Percentiles rank a stretch among this genome's conserved stretches.
Conservation (phyloP, 2,113 vertebrate species). For the Cacatua alba region DNA sequence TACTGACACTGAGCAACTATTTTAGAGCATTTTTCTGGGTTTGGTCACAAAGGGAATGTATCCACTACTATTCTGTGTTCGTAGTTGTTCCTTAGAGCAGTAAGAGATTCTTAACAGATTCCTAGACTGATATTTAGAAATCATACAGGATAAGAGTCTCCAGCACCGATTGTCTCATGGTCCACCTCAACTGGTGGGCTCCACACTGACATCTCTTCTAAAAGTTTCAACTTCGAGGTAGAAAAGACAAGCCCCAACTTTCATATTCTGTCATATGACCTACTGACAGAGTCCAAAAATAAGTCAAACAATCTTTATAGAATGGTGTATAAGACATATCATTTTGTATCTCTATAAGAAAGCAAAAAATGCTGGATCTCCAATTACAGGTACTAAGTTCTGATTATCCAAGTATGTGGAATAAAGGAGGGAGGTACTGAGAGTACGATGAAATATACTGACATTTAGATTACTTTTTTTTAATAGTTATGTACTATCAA, state of each 20-base stretch:
- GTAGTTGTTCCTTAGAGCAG: not conserved
- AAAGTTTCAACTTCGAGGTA: not conserved
- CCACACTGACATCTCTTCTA: not conserved
- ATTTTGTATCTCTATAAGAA: not conserved
- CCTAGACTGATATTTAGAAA: not conserved
- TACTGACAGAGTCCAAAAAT: not conserved
- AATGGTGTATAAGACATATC: not conserved
- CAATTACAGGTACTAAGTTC: not conserved
- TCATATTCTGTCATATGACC: not conserved
- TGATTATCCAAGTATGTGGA: not conserved
- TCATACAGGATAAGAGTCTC: fast-evolving
- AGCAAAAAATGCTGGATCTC: not conserved
- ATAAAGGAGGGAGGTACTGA: not conserved
- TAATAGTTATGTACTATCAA: not conserved
- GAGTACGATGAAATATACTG: not conserved
- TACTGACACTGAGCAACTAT: not conserved
- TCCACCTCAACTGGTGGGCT: not conserved
- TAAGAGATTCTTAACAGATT: not conserved
- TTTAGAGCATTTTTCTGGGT: not conserved
- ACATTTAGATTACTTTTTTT: not conserved
- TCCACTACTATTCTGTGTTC: not conserved
- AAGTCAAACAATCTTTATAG: not conserved
- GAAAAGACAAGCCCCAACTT: not conserved
- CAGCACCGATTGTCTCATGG: not conserved
- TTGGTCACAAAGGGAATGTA: not conserved